Evolutionary conservation across 2,888 invertebrate genomes (phyloP), one percentile per base, ranked within the genome.

Genomic region (Luffia ferchaultella): DNA sequence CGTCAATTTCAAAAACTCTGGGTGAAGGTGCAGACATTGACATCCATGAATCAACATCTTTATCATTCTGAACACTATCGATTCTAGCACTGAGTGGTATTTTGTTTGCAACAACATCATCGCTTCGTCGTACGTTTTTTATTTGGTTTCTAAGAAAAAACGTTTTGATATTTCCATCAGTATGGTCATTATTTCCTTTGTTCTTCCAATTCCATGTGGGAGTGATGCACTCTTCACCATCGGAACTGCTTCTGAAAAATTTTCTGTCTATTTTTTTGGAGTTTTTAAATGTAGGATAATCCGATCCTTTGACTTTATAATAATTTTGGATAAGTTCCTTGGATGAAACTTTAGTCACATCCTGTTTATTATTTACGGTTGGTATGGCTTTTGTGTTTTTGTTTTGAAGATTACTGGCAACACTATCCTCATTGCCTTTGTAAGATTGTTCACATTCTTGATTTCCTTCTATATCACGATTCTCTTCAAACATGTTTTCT

Each of bases 41-140:
- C 75, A 85, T 79, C 85, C 85, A 85, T 1, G 85, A 84, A 55
- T 80, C 83, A 20, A 85, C 65, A 52, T 85, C 85, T 65, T 73
- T 79, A 48, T 85, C 83, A 45, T 75, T 74, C 52, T 80, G 70
- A 1, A 82, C 75, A 40, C 70, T 64, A 45, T 78, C 78, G 50
- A 79, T 70, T 57, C 83, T 72, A 47, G 83, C 78, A 49, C 82
- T 83, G 16, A 73, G 54, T 1, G 80, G 79, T 46, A 66, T 58
- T 3, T 59, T 62, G 30, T 64, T 56, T 1, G 70, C 67, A 30
- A 68, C 70, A 52, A 67, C 53, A 2, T 42, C 17, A 43, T 49
- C 20, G n/a, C n/a, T n/a, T n/a, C n/a, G n/a, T n/a, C n/a, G n/a
- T n/a, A n/a, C n/a, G 53, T 69, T 75, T 50, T 75, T 73, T 12